A percentile compares a stretch with the other conserved stretches of the same genome.
Evolutionary conservation across 2,888 invertebrate species (phyloP).

Genomic region (Xanthorhoe designata): DNA sequence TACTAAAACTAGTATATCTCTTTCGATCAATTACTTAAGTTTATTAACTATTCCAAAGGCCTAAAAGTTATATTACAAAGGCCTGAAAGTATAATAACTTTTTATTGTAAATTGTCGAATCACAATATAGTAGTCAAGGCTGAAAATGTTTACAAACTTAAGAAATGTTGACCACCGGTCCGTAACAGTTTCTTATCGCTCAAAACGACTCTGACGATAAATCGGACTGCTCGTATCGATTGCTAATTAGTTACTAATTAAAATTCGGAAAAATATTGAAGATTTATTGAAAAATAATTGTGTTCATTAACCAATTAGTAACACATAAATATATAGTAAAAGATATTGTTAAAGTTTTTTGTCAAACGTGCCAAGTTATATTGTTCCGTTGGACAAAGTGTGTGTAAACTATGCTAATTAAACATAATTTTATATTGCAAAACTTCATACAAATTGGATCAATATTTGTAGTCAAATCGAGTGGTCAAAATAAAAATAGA

Average conservation of each 20-base stretch:
- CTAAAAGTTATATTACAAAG: too few species aligned
- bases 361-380: too few species aligned
- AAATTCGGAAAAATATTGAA: background rate
- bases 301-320: too few species aligned
- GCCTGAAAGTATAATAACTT: background rate
- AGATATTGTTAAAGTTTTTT: background rate
- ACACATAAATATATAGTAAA: background rate
- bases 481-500: background rate
- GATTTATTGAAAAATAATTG: background rate
- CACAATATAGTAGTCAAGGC: constrained; percentile 9
- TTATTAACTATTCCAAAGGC: background rate
- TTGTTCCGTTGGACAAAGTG: background rate
- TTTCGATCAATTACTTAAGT: background rate
- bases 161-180: constrained; percentile 41
- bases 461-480: background rate
- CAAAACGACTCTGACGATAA: constrained; percentile 32
- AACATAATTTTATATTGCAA: background rate
- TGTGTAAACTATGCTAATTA: background rate
- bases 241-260: constrained; percentile 10
- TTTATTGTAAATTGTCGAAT: background rate
- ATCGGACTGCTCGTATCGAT: constrained; percentile 27
- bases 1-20: too few species aligned
- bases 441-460: background rate
- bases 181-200: constrained; percentile 44
- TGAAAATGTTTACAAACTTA: constrained; percentile 29